Conservation (phyloP, 2,797 vertebrate species). For the Parambassis ranga region DNA sequence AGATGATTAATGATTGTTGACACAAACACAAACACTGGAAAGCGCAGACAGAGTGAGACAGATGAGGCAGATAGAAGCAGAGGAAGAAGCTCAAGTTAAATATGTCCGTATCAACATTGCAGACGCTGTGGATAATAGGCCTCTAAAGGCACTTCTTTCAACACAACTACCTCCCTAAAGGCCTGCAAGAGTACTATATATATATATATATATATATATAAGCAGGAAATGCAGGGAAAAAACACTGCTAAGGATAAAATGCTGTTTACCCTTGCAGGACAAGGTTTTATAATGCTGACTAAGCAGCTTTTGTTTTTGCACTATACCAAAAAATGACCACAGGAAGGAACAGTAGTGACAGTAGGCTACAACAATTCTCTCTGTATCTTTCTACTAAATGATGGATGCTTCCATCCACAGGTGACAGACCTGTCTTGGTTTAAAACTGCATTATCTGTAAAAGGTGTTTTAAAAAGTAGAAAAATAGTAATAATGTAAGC, state of each 20-base stretch:
- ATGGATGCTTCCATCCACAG: no score
- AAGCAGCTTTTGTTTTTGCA: no score
- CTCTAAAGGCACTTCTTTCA: slow-evolving; percentile 60
- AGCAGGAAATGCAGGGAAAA: slow-evolving; percentile 8
- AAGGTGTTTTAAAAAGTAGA: no score
- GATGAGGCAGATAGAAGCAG: slow-evolving; percentile 68
- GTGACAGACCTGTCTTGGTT: slow-evolving; percentile 32
- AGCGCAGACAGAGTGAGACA: slow-evolving; percentile 62
- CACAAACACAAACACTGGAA: slow-evolving; percentile 67
- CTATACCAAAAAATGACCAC: no score
- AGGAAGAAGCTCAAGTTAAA: slow-evolving; percentile 68
- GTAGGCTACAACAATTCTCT: no score
- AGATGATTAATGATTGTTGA: slow-evolving; percentile 73
- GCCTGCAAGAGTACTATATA: slow-evolving; percentile 32
- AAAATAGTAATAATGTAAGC: no score
- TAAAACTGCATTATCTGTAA: not conserved
- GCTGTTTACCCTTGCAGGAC: no score
- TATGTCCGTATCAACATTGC: slow-evolving; percentile 62
- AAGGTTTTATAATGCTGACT: no score
- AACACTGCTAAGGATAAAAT: not conserved
- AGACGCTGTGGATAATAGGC: slow-evolving; percentile 63
- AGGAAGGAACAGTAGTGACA: no score
- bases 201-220: no score
- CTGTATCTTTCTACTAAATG: no score
- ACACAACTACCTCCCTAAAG: slow-evolving; percentile 47